Conservation (phyloP, 2,888 invertebrate species). For the Glaucopsyche alexis region DNA sequence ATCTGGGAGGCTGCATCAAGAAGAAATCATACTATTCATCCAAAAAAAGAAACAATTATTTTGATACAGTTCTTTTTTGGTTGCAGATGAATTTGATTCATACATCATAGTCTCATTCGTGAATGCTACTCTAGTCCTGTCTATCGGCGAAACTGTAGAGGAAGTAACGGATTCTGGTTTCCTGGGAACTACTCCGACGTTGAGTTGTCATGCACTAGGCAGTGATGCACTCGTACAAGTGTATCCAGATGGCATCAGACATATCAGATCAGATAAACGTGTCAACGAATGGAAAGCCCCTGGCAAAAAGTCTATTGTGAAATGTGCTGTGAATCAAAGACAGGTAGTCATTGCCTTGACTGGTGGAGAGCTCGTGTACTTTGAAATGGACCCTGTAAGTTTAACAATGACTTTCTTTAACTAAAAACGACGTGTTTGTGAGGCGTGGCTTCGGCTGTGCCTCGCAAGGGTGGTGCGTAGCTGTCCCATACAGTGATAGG, state of each 20-base stretch:
- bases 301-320: slow-evolving; percentile 97
- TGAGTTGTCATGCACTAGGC: slow-evolving; percentile 98
- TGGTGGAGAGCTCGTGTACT: slow-evolving; percentile 98
- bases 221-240: slow-evolving; percentile 99
- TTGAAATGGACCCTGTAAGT: slow-evolving; percentile 99
- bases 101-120: slow-evolving; percentile 99
- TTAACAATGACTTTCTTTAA: slow-evolving; percentile 33
- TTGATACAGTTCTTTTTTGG: slow-evolving; percentile 53
- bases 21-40: slow-evolving; percentile 46
- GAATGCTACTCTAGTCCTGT: slow-evolving; percentile 97
- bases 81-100: slow-evolving; percentile 98
- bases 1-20: slow-evolving; percentile 56
- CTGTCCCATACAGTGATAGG: slow-evolving; percentile 69
- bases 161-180: slow-evolving; percentile 99
- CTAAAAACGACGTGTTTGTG: slow-evolving; percentile 60
- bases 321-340: slow-evolving; percentile 98
- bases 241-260: slow-evolving; percentile 98
- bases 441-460: slow-evolving; percentile 52
- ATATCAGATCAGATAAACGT: slow-evolving; percentile 98
- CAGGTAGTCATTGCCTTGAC: slow-evolving; percentile 99
- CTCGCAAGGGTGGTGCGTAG: slow-evolving; percentile 68
- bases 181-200: slow-evolving; percentile 97
- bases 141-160: slow-evolving; percentile 99
- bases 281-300: slow-evolving; percentile 99
- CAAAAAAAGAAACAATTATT: slow-evolving; percentile 31